These are phyloP conservation scores for Rhinoderma darwinii DNA, from an alignment of 2,113 vertebrate species.

Conservation along the genomic window DNA sequence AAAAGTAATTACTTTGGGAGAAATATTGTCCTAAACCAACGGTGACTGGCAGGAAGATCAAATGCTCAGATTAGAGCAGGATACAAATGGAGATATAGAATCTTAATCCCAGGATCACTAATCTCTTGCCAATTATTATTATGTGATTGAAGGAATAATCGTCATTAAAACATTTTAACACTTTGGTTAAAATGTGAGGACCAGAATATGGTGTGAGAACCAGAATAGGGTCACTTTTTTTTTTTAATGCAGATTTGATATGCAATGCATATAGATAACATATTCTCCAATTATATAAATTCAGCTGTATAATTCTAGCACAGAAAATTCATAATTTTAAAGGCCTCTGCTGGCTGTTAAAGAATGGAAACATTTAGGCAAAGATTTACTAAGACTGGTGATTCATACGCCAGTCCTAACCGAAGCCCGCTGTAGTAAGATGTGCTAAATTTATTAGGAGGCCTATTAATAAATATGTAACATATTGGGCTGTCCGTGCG, in stretches of 20 bases:
- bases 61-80: conserved; percentile 21
- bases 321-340: too few relatives aligned
- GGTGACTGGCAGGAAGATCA: conserved; percentile 11
- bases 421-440: too few relatives aligned
- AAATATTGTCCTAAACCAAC: not conserved
- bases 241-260: not conserved
- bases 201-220: not conserved
- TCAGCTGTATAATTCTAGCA: too few relatives aligned
- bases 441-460: too few relatives aligned
- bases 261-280: not conserved
- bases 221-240: not conserved
- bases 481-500: too few relatives aligned
- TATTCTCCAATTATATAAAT: not conserved
- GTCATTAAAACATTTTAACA: not conserved
- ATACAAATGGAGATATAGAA: not conserved
- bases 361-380: too few relatives aligned
- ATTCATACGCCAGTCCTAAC: too few relatives aligned
- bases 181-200: not conserved
- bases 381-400: too few relatives aligned
- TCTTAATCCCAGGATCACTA: conserved; percentile 8
- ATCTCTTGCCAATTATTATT: conserved; percentile 27
- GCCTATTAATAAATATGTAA: too few relatives aligned
- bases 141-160: not conserved
- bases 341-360: too few relatives aligned
- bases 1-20: conserved; percentile 27